These are phyloP conservation scores for Myiagra hebetior DNA, from an alignment of 2,113 vertebrate genomes.

Conservation along the genomic window DNA sequence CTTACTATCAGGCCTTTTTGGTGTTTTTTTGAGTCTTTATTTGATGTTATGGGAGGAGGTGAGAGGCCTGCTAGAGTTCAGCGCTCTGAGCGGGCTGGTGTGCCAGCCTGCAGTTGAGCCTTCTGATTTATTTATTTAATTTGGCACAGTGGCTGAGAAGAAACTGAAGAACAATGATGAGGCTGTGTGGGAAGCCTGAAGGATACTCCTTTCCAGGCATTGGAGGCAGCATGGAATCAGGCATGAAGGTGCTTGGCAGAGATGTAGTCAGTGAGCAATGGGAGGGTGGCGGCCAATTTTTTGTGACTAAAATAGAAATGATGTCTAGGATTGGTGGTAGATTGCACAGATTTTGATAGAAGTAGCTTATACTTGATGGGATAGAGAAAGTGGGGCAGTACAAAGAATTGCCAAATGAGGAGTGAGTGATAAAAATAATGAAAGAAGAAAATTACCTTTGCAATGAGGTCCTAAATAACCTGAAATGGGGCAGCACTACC, in stretches of 20 bases:
- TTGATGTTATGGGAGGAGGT: not conserved
- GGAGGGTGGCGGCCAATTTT: slow-evolving; percentile 26
- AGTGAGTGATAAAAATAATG: slow-evolving; percentile 30
- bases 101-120: not conserved
- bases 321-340: slow-evolving; percentile 14
- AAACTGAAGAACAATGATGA: not conserved
- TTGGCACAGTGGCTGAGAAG: not conserved
- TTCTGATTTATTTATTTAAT: slow-evolving; percentile 15
- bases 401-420: not conserved
- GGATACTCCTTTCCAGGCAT: slow-evolving; percentile 4
- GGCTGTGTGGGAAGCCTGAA: not conserved
- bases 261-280: not conserved
- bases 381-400: slow-evolving; percentile 31
- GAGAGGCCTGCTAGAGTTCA: not conserved
- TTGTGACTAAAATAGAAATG: slow-evolving; percentile 34
- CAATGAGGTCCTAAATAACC: not conserved
- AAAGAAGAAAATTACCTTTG: slow-evolving; percentile 19
- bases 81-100: not conserved
- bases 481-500: not conserved
- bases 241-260: slow-evolving; percentile 33
- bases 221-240: not conserved
- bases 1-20: not conserved
- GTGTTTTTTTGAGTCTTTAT: not conserved
- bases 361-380: not conserved
- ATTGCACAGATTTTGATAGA: slow-evolving; percentile 20